These are phyloP conservation scores for Drosophila mimetica DNA, from an alignment of 2,888 invertebrate genomes.

Conservation along the genomic window DNA sequence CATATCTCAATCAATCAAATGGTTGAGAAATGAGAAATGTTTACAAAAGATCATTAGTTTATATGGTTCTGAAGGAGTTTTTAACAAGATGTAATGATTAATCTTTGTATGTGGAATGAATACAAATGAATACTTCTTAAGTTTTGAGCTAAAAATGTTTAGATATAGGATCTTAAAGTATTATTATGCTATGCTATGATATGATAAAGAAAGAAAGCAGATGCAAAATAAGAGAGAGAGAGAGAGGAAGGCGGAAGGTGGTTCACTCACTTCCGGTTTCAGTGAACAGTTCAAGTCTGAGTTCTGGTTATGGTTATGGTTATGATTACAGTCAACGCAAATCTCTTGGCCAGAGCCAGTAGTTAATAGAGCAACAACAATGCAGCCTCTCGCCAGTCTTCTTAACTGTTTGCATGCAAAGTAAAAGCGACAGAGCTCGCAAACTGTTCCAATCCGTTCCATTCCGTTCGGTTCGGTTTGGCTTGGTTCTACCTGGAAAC, in stretches of 20 bases:
- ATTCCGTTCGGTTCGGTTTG: conserved; percentile 23
- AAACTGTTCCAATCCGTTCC: conserved; percentile 40
- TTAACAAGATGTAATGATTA: not conserved
- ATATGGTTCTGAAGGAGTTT: not conserved
- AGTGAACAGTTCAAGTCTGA: conserved; percentile 1
- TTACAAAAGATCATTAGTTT: conserved; percentile 6
- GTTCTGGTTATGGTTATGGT: conserved; percentile 16
- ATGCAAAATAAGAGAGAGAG: not conserved
- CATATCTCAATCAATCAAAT: conserved; percentile 15
- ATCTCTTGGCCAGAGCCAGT: conserved; percentile 58
- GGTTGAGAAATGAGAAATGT: conserved; percentile 1
- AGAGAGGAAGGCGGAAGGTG: conserved; percentile 21
- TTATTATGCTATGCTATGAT: conserved; percentile 11
- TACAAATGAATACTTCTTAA: too few relatives aligned
- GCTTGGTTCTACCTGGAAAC: conserved; percentile 50
- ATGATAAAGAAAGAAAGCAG: conserved; percentile 1
- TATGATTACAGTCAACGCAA: conserved; percentile 37
- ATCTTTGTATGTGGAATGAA: not conserved
- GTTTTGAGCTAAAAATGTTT: too few relatives aligned
- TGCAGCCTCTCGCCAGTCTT: not conserved
- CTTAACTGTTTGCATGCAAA: conserved; percentile 69
- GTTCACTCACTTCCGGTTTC: conserved; percentile 32
- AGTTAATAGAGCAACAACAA: conserved; percentile 74
- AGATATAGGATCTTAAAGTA: not conserved
- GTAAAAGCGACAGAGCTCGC: conserved; percentile 45